phyloP scores from a whole-genome alignment of 1,140 invertebrate genomes.

The Aleiodes sp. region DNA sequence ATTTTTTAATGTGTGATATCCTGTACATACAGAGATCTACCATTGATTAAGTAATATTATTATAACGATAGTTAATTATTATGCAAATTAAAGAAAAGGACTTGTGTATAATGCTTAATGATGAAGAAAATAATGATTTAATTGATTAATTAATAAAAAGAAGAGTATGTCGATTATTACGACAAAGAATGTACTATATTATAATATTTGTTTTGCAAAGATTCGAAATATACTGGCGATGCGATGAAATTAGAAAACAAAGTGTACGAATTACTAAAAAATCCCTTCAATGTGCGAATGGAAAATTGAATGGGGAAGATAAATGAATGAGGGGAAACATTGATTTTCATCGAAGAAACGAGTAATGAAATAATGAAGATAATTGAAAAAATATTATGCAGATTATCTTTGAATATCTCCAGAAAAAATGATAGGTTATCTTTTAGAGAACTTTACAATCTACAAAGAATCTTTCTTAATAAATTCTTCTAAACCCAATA shows the following conservation, averaged over 20 bases:
- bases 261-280: conserved; percentile 31
- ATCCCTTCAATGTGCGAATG: too few relatives aligned
- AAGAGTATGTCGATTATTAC: conserved; percentile 36
- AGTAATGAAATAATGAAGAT: too few relatives aligned
- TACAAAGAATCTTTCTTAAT: too few relatives aligned
- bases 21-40: conserved; percentile 52
- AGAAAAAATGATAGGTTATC: too few relatives aligned
- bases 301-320: too few relatives aligned
- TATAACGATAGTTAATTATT: conserved; percentile 43
- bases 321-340: too few relatives aligned
- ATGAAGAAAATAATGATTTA: background rate
- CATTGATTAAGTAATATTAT: conserved; percentile 35
- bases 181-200: conserved; percentile 52
- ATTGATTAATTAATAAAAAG: conserved; percentile 24
- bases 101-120: conserved; percentile 54
- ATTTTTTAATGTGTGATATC: conserved; percentile 59
- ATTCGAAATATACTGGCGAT: conserved; percentile 58
- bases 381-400: too few relatives aligned
- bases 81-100: conserved; percentile 42
- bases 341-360: too few relatives aligned
- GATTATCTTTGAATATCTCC: too few relatives aligned
- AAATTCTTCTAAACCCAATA: too few relatives aligned
- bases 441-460: too few relatives aligned
- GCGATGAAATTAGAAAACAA: conserved; percentile 28
- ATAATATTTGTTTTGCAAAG: conserved; percentile 58